Percentiles rank a stretch among this genome's conserved stretches.
Evolutionary conservation across 2,888 invertebrate genomes (phyloP).

Genomic region (Abrostola triplasia): DNA sequence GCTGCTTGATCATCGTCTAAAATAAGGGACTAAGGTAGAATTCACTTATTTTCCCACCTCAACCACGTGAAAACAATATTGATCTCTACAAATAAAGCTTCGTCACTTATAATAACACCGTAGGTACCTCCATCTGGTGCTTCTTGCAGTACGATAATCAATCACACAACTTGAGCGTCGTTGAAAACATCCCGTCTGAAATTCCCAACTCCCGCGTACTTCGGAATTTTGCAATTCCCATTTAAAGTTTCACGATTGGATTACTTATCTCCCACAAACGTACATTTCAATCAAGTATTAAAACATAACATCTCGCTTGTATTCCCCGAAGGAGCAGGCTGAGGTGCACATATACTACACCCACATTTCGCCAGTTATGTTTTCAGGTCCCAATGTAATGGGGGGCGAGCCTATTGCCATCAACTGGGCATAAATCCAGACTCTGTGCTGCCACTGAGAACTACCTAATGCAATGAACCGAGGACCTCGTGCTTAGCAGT

Average conservation of each 20-base stretch:
- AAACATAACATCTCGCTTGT: too few species aligned
- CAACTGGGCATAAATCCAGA: too few species aligned
- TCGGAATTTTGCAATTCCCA: slow-evolving; percentile 49
- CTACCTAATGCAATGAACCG: too few species aligned
- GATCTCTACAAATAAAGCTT: slow-evolving; percentile 5
- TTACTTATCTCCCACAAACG: slow-evolving; percentile 47
- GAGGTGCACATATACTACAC: too few species aligned
- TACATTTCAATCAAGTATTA: slow-evolving; percentile 16
- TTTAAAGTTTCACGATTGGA: slow-evolving; percentile 53
- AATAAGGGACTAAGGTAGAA: not conserved
- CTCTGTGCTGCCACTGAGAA: too few species aligned
- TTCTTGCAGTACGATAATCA: slow-evolving; percentile 41
- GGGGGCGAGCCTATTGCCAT: too few species aligned
- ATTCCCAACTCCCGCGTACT: slow-evolving; percentile 19
- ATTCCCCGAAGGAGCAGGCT: too few species aligned
- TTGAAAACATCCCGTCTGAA: slow-evolving; percentile 36
- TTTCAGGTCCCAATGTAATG: too few species aligned
- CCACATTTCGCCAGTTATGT: too few species aligned
- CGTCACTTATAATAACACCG: slow-evolving; percentile 11
- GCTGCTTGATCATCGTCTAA: too few species aligned
- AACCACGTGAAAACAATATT: too few species aligned
- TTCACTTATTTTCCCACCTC: not conserved
- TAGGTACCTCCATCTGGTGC: slow-evolving; percentile 16
- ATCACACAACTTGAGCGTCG: slow-evolving; percentile 47
- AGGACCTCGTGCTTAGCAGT: too few species aligned